Percentiles rank a stretch among this genome's conserved stretches.
phyloP scores from a whole-genome alignment of 2,888 invertebrate species.

The Osmoderma eremita region DNA sequence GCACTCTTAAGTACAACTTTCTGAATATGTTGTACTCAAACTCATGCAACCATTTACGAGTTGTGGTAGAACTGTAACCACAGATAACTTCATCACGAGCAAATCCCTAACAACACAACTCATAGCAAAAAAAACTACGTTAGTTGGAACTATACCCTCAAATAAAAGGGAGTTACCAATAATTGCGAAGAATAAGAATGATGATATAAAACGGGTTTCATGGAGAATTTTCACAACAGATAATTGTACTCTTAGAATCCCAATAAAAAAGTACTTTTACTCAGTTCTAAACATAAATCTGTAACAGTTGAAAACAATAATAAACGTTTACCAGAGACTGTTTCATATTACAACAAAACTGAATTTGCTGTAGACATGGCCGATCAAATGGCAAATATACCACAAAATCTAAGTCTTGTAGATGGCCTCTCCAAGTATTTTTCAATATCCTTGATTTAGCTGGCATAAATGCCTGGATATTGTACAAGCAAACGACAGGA shows the following conservation, averaged over 20 bases:
- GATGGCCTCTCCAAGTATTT: background rate
- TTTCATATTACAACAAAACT: too few species aligned
- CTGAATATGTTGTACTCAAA: too few species aligned
- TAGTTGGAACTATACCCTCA: background rate
- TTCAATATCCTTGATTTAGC: too few species aligned
- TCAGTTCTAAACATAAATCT: too few species aligned
- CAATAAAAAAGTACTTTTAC: background rate
- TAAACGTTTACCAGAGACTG: too few species aligned
- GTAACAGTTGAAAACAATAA: too few species aligned
- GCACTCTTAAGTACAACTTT: too few species aligned
- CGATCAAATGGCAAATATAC: background rate
- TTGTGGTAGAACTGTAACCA: too few species aligned
- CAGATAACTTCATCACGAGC: too few species aligned
- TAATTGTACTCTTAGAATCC: background rate
- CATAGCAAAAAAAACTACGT: background rate
- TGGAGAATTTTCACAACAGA: background rate
- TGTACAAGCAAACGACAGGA: background rate
- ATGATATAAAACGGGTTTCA: background rate
- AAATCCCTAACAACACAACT: background rate
- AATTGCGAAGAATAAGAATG: background rate
- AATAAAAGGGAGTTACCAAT: background rate
- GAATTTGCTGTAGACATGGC: background rate
- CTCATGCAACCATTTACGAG: too few species aligned
- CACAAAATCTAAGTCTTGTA: background rate
- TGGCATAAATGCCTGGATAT: too few species aligned